Percentiles rank a stretch among this genome's conserved stretches.
These are phyloP conservation scores for Takifugu bimaculatus DNA, from an alignment of 2,113 vertebrate genomes.

Conservation along the genomic window DNA sequence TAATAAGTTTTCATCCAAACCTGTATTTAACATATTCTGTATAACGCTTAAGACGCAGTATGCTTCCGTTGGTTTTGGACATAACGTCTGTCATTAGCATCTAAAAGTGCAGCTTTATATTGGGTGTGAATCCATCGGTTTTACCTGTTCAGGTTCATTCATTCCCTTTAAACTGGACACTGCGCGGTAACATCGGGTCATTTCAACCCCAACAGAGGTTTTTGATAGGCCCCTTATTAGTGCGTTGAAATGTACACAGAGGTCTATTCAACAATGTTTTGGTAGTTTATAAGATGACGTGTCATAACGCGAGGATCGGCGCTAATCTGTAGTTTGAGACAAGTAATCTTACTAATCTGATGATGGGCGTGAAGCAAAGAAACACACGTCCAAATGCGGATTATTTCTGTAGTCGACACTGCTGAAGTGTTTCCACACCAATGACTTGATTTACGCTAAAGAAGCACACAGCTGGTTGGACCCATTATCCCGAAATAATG, in stretches of 20 bases:
- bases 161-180: constrained; percentile 20
- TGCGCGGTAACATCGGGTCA: background rate
- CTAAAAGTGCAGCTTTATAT: background rate
- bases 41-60: background rate
- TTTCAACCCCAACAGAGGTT: no score
- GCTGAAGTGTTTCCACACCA: background rate
- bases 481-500: no score
- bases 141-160: constrained; percentile 44
- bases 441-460: background rate
- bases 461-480: no score
- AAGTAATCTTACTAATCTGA: constrained; percentile 40
- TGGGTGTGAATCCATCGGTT: background rate
- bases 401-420: background rate
- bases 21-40: background rate
- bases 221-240: no score
- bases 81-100: background rate
- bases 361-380: constrained; percentile 9
- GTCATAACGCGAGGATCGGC: constrained; percentile 38
- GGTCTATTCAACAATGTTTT: no score
- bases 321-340: constrained; percentile 24
- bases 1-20: background rate
- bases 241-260: background rate
- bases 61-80: background rate
- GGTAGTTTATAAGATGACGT: constrained; percentile 43
- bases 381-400: background rate